A percentile compares a stretch with the other conserved stretches of the same genome.
Evolutionary conservation across 1,140 invertebrate genomes (phyloP).

Genomic region (Ceratosolen fusciceps): DNA sequence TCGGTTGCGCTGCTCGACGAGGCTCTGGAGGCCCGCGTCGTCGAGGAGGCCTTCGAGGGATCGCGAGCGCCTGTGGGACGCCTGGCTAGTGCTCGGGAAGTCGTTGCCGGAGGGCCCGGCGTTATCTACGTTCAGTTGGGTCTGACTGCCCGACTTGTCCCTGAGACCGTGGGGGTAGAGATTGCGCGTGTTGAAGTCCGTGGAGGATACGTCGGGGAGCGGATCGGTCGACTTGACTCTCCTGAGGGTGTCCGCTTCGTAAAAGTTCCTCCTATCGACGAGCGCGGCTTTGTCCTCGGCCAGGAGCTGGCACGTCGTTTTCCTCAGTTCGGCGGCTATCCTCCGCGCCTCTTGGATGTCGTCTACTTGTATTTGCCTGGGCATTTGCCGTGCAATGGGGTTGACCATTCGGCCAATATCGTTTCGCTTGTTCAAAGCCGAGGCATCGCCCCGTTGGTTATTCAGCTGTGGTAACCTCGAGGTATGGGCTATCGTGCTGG

Average conservation of each 20-base stretch:
- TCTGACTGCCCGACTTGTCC: slow-evolving; percentile 63
- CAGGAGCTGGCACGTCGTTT: slow-evolving; percentile 78
- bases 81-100: slow-evolving; percentile 44
- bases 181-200: slow-evolving; percentile 69
- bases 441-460: slow-evolving; percentile 75
- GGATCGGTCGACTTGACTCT: slow-evolving; percentile 72
- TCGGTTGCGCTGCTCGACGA: slow-evolving; percentile 58
- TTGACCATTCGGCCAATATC: slow-evolving; percentile 86
- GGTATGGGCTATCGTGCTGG: slow-evolving; percentile 55
- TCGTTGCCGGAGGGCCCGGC: slow-evolving; percentile 20
- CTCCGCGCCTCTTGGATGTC: slow-evolving; percentile 71
- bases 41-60: slow-evolving; percentile 78
- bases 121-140: slow-evolving; percentile 31
- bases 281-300: slow-evolving; percentile 73
- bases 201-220: slow-evolving; percentile 54
- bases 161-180: slow-evolving; percentile 70
- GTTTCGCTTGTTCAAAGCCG: slow-evolving; percentile 76
- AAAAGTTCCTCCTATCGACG: slow-evolving; percentile 84
- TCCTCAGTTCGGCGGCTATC: slow-evolving; percentile 77
- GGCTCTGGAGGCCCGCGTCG: slow-evolving; percentile 69
- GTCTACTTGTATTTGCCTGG: slow-evolving; percentile 62
- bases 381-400: slow-evolving; percentile 73
- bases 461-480: slow-evolving; percentile 74
- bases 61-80: slow-evolving; percentile 70
- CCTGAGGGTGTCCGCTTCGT: slow-evolving; percentile 78